Evolutionary conservation across 2,797 vertebrate genomes (phyloP).

Genomic region (Scarus forsteni): DNA sequence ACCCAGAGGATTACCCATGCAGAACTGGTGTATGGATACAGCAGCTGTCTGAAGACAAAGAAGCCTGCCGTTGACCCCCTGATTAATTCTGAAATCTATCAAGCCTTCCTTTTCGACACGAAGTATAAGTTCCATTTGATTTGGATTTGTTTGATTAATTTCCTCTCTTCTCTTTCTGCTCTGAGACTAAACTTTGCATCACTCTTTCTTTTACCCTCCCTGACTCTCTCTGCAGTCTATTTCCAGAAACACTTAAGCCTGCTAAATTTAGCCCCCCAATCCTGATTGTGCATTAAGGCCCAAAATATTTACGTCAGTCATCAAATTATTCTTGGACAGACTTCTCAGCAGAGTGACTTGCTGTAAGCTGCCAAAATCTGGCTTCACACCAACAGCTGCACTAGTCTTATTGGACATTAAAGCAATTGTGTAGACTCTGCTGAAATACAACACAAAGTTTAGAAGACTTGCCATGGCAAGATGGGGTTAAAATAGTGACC

Average conservation of each 20-base stretch:
- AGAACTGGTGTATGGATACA: conserved; percentile 37
- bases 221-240: conserved; percentile 15
- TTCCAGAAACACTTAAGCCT: conserved; percentile 43
- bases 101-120: conserved; percentile 23
- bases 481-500: conserved; percentile 43
- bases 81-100: conserved; percentile 40
- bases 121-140: conserved; percentile 32
- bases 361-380: conserved; percentile 28
- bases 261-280: conserved; percentile 49
- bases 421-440: conserved; percentile 19
- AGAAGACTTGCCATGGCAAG: conserved; percentile 47
- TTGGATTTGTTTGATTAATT: conserved; percentile 51
- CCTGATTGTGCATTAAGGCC: conserved; percentile 41
- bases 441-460: conserved; percentile 42
- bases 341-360: conserved; percentile 26
- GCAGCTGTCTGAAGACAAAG: conserved; percentile 23
- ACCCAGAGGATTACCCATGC: conserved; percentile 31
- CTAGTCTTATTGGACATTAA: conserved; percentile 20
- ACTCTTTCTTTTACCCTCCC: conserved; percentile 16
- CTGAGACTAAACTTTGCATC: conserved; percentile 10
- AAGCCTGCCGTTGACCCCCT: conserved; percentile 26
- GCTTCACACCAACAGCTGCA: conserved; percentile 1
- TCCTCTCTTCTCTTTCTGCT: conserved; percentile 15
- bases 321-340: conserved; percentile 48
- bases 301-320: conserved; percentile 53